phyloP scores from a whole-genome alignment of 2,888 invertebrate genomes.

The Sarcophaga variegata region DNA sequence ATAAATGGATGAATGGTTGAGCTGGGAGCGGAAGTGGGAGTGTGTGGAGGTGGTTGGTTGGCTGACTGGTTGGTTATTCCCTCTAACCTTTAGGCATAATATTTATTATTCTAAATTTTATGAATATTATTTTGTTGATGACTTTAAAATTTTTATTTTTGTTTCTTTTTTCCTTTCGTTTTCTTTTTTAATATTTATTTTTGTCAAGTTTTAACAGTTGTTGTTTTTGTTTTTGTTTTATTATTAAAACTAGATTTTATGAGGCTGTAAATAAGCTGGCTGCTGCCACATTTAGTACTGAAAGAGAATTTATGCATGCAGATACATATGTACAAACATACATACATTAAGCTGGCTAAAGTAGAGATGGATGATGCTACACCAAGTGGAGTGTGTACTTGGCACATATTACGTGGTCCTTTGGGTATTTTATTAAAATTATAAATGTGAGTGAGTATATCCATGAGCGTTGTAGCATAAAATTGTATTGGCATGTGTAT shows the following conservation, averaged over 20 bases:
- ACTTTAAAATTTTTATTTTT: conserved; percentile 31
- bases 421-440: conserved; percentile 51
- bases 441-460: conserved; percentile 35
- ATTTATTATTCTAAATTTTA: conserved; percentile 46
- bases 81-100: conserved; percentile 32
- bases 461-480: background rate
- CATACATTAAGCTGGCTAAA: background rate
- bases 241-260: conserved; percentile 60
- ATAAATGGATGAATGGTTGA: conserved; percentile 9
- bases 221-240: conserved; percentile 28
- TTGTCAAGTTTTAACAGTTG: background rate
- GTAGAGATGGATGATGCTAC: background rate
- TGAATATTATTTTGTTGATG: conserved; percentile 47
- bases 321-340: background rate
- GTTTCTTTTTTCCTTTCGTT: background rate
- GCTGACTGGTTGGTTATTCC: background rate
- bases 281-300: conserved; percentile 10
- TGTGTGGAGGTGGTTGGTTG: background rate
- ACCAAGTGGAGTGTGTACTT: background rate
- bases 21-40: background rate
- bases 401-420: conserved; percentile 44
- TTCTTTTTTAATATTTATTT: background rate
- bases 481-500: background rate
- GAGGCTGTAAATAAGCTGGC: conserved; percentile 46
- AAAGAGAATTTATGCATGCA: conserved; percentile 34